Percentiles rank a stretch among this genome's conserved stretches.
phyloP scores from a whole-genome alignment of 2,888 invertebrate species.

The Drosophila neotestacea region DNA sequence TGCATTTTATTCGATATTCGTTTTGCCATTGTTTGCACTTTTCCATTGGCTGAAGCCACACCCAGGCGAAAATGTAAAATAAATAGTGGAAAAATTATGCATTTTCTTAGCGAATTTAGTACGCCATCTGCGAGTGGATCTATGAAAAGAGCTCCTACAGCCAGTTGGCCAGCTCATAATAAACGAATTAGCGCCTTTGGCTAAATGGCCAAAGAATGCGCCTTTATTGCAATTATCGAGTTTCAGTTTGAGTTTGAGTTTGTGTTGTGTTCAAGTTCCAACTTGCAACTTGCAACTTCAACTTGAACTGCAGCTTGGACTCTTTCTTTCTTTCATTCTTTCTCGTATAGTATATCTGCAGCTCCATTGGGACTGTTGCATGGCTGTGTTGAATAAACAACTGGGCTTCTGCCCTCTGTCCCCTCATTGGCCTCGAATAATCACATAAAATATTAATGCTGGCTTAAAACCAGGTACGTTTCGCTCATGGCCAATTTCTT shows the following conservation, averaged over 20 bases:
- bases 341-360: neutral
- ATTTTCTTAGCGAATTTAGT: conserved; percentile 66
- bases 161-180: conserved; percentile 66
- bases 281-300: conserved; percentile 29
- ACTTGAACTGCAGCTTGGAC: conserved; percentile 17
- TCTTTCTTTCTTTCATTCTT: conserved; percentile 22
- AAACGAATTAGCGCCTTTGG: conserved; percentile 79
- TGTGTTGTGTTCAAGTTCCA: conserved; percentile 6
- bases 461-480: conserved; percentile 63
- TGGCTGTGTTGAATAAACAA: conserved; percentile 76
- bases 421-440: conserved; percentile 62
- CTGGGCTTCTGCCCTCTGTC: conserved; percentile 20
- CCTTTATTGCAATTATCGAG: conserved; percentile 79
- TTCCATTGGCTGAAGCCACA: conserved; percentile 55
- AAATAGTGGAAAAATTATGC: conserved; percentile 64
- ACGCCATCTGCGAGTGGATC: conserved; percentile 67
- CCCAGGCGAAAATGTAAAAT: conserved; percentile 50
- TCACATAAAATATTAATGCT: conserved; percentile 79
- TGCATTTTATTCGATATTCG: conserved; percentile 39
- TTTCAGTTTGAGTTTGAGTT: conserved; percentile 23
- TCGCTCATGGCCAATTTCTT: conserved; percentile 75
- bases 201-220: conserved; percentile 74
- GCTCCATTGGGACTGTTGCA: conserved; percentile 55
- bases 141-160: conserved; percentile 30
- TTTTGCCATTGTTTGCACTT: conserved; percentile 56